Evolutionary conservation across 2,113 vertebrate genomes (phyloP).

Genomic region (Gracilinanus agilis): DNA sequence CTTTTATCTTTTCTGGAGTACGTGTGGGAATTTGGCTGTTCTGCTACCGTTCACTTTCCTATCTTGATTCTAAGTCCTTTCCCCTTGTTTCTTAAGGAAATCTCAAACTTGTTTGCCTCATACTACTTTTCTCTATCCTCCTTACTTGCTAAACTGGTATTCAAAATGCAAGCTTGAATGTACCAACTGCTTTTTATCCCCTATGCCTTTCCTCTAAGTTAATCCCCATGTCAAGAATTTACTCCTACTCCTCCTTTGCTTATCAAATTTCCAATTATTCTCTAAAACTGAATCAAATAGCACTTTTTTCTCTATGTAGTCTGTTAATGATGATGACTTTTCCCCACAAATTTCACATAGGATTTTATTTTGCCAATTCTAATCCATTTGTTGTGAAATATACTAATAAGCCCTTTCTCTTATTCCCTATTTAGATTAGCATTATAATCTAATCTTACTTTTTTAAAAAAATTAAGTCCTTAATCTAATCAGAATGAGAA

Average conservation of each 20-base stretch:
- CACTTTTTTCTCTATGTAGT: neutral
- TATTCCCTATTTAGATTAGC: neutral
- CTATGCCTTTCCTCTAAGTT: neutral
- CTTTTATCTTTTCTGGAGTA: neutral
- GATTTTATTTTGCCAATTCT: neutral
- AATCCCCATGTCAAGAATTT: neutral
- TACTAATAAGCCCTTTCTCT: neutral
- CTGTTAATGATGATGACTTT: neutral
- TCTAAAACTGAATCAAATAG: neutral
- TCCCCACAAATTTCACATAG: neutral
- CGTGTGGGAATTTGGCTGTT: neutral
- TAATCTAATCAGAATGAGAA: neutral
- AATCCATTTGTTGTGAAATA: neutral
- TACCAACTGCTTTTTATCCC: neutral
- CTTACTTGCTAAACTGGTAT: neutral
- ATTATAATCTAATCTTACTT: neutral
- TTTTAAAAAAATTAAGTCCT: neutral
- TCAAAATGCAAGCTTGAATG: neutral
- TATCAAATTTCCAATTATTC: neutral
- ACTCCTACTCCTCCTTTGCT: neutral
- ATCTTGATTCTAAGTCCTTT: neutral
- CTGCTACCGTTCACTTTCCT: neutral
- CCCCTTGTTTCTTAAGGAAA: neutral
- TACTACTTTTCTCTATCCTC: neutral
- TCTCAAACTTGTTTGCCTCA: neutral